phyloP scores from a whole-genome alignment of 37 sponge, comb jelly and placozoan species.

The Cliona cf. orientalis region DNA sequence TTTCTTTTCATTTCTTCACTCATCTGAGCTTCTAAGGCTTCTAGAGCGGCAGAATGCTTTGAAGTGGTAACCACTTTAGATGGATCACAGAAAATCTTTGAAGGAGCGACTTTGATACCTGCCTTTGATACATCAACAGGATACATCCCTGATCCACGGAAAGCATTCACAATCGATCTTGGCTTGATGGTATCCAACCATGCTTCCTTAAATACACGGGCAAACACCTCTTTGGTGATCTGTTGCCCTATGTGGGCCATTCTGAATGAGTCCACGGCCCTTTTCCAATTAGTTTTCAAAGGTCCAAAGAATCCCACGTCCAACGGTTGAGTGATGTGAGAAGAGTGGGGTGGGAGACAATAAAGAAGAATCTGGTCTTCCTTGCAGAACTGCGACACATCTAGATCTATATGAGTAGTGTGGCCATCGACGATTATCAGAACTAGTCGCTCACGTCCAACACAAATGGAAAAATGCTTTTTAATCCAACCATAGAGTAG shows the following conservation, averaged over 20 bases:
- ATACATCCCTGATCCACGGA: constrained; percentile 27
- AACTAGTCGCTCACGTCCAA: constrained; percentile 22
- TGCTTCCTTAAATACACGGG: constrained; percentile 40
- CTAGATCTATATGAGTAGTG: constrained; percentile 10
- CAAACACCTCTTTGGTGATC: constrained; percentile 36
- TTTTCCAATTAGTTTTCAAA: constrained; percentile 14
- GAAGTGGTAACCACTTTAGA: not conserved
- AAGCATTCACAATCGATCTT: constrained; percentile 42
- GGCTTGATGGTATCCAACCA: constrained; percentile 28
- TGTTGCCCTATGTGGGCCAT: not conserved
- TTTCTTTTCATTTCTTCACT: too few species aligned
- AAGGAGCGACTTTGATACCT: not conserved
- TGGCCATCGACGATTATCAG: constrained; percentile 60
- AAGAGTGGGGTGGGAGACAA: constrained; percentile 48
- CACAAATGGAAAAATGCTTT: constrained; percentile 30
- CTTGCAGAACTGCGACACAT: constrained; percentile 1
- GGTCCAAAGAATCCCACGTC: constrained; percentile 37
- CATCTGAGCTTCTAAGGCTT: too few species aligned
- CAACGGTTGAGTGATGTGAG: constrained; percentile 29
- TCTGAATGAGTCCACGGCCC: not conserved
- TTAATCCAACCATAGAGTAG: constrained; percentile 51
- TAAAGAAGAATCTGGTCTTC: constrained; percentile 17
- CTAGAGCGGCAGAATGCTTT: not conserved
- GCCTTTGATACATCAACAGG: constrained; percentile 10
- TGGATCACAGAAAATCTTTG: not conserved